Base-by-base conservation (phyloP, 2,797 vertebrate genomes). In the Pipistrellus pipistrellus region DNA sequence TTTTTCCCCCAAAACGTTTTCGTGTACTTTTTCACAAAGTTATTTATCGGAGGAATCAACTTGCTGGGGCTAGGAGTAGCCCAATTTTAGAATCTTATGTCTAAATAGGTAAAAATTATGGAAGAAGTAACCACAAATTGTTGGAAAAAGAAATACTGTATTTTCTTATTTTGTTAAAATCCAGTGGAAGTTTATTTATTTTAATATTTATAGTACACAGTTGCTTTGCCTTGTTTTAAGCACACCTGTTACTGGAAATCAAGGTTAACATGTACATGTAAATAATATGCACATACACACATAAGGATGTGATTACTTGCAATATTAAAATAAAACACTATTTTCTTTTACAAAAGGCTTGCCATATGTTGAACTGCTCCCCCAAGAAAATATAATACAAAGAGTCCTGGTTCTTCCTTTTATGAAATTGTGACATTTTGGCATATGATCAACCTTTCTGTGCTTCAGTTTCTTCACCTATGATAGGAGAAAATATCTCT, bases 161-260 rank as follows among this genome's bases (percentile, higher is more conserved):
- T 84, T 86, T 94, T 83, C 25, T 88, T n/a, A 41, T 77, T 87
- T 32, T 90, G 17, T 93, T 96, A 87, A 83, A 89, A 78, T 73
- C 5, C 38, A 72, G 30, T 90, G 83, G 64, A 87, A 30, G 13
- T 62, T 95, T 84, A 73, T 91, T 94, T 93, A 73, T 91, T 94
- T 93, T 90, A 83, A 20, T 90, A 95, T 93, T 95, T 95, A 88
- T 85, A 88, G 75, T 81, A 59, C 76, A 64, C 68, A 72, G 68
- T 95, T 95, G 75, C 71, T 95, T 93, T 94, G 83, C 87, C 44
- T 85, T 90, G 73, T 23, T 88, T 96, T 89, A 75, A 91, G 75
- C 68, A 89, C 77, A 96, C 57, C 48, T 95, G 84, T 95, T 95
- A 93, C 14, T 91, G 53, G 78, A 93, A 95, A 90, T 94, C 59